Conservation (phyloP, 2,113 vertebrate species). For the Erinaceus europaeus region DNA sequence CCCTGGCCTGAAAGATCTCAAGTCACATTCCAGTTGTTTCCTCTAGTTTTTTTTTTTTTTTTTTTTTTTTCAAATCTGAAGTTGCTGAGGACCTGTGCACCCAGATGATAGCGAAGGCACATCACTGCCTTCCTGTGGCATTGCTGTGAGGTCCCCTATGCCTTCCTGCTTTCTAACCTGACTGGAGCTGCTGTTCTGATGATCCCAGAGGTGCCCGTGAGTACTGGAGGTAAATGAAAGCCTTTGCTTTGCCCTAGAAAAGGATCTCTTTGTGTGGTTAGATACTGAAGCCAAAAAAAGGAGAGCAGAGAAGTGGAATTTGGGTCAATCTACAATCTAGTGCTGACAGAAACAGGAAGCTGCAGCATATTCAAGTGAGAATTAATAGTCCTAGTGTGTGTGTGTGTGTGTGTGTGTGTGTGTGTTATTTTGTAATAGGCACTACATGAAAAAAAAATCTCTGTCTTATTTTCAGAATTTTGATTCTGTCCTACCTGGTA, state of each 20-base stretch:
- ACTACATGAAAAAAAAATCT: too few species aligned
- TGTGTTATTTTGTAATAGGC: too few species aligned
- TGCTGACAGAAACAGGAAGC: not conserved
- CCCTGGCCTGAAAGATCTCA: conserved; percentile 35
- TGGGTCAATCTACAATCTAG: not conserved
- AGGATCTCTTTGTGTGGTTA: not conserved
- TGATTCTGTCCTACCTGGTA: not conserved
- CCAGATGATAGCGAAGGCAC: conserved; percentile 54
- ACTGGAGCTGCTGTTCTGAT: conserved; percentile 48
- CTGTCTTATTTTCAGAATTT: too few species aligned
- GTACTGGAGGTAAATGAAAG: not conserved
- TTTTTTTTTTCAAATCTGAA: conserved; percentile 53
- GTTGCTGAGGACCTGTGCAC: conserved; percentile 41
- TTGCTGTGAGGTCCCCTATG: conserved; percentile 11
- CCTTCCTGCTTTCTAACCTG: conserved; percentile 1
- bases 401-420: too few species aligned
- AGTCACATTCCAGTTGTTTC: conserved; percentile 40
- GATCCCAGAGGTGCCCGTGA: conserved; percentile 1
- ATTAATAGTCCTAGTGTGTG: not conserved
- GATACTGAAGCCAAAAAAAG: not conserved
- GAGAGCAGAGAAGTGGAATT: not conserved
- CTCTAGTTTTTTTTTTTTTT: conserved; percentile 7
- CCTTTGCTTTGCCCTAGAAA: not conserved
- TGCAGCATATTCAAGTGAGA: not conserved
- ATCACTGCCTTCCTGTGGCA: not conserved